These are phyloP conservation scores for Myiozetetes cayanensis DNA, from an alignment of 2,113 vertebrate genomes.

Conservation along the genomic window DNA sequence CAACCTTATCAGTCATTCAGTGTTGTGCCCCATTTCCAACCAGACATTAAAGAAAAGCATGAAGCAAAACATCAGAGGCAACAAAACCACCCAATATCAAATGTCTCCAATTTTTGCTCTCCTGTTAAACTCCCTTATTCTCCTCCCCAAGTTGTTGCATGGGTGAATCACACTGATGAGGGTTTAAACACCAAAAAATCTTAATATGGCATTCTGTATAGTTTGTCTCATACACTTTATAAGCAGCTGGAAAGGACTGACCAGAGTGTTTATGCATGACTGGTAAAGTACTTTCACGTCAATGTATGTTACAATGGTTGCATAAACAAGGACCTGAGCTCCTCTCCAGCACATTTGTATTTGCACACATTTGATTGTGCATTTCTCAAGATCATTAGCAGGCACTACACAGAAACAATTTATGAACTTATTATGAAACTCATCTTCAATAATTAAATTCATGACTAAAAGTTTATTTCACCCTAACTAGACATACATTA, in stretches of 20 bases:
- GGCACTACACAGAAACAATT: neutral
- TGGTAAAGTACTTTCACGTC: neutral
- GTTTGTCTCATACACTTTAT: neutral
- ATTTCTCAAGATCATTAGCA: neutral
- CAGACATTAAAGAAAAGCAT: neutral
- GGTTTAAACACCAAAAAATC: neutral
- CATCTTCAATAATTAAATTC: neutral
- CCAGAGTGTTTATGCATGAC: neutral
- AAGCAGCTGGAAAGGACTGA: neutral
- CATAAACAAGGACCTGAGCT: neutral
- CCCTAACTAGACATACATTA: neutral
- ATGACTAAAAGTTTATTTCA: neutral
- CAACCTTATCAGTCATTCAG: neutral
- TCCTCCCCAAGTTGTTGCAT: neutral
- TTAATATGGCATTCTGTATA: neutral
- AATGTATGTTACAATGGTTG: neutral
- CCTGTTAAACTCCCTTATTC: neutral
- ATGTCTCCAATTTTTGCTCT: neutral
- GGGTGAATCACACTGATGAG: neutral
- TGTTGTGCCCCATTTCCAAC: neutral
- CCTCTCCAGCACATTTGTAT: neutral
- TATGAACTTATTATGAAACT: neutral
- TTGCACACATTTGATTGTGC: rapidly evolving
- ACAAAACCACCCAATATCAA: neutral
- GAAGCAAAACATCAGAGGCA: neutral